Conservation (phyloP, 2,797 vertebrate genomes). For the Nyctibius grandis region DNA sequence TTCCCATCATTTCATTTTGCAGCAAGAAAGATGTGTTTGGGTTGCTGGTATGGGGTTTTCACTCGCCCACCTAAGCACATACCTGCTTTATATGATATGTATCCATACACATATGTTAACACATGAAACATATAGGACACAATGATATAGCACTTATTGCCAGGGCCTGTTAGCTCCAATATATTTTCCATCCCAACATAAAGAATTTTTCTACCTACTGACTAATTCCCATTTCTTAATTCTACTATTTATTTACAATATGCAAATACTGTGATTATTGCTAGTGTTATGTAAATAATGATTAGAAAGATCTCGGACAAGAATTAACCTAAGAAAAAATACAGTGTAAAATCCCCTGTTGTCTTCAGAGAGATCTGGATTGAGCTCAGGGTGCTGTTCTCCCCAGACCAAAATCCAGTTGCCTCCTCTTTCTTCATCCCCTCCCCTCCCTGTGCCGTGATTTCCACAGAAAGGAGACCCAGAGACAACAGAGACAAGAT, state of each 20-base stretch:
- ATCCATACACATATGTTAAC: not conserved
- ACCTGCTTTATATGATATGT: not conserved
- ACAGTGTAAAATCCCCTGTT: not conserved
- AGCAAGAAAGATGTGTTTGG: rapidly evolving
- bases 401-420: not conserved
- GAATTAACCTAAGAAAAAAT: not conserved
- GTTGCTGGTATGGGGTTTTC: not conserved
- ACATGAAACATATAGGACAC: not conserved
- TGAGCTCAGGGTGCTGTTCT: not conserved
- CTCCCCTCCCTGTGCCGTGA: not conserved
- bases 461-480: not conserved
- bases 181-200: not conserved
- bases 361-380: not conserved
- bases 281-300: not conserved
- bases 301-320: not conserved
- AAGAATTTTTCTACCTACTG: not conserved
- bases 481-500: not conserved
- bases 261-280: not conserved
- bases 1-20: not conserved
- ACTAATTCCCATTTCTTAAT: not conserved
- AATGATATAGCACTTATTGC: not conserved
- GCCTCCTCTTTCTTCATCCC: not conserved
- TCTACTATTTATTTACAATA: not conserved
- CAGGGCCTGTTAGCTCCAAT: not conserved
- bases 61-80: not conserved